Conservation (phyloP, 2,797 vertebrate genomes). For the Phoxinus dragarum region DNA sequence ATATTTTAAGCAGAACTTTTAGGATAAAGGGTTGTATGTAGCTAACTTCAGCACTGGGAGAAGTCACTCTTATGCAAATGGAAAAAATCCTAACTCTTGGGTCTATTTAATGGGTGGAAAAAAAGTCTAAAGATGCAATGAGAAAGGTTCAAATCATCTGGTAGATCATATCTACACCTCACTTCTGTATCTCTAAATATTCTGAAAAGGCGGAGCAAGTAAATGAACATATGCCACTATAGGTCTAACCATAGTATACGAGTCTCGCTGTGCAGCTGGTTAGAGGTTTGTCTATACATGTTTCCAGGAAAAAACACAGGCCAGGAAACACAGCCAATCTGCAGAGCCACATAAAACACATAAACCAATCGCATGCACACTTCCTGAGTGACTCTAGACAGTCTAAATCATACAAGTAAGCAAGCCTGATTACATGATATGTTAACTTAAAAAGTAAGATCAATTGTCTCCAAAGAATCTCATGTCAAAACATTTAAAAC, state of each 20-base stretch:
- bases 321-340: slow-evolving; percentile 46
- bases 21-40: not conserved
- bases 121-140: not conserved
- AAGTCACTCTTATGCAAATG: not conserved
- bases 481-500: not conserved
- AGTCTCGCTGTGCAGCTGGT: slow-evolving; percentile 26
- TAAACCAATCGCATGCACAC: slow-evolving; percentile 27
- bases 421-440: not conserved
- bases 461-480: not conserved
- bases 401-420: slow-evolving; percentile 9
- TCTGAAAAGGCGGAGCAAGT: not conserved
- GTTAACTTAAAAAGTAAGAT: slow-evolving; percentile 6
- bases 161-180: not conserved
- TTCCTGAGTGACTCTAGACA: slow-evolving; percentile 37
- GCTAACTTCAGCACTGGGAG: slow-evolving; percentile 7
- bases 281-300: slow-evolving; percentile 31
- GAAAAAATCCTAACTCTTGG: not conserved
- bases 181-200: slow-evolving; percentile 5
- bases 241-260: slow-evolving; percentile 21
- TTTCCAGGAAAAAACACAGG: slow-evolving; percentile 52
- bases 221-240: not conserved
- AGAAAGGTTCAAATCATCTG: slow-evolving; percentile 6
- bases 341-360: slow-evolving; percentile 3
- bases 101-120: not conserved
- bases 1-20: slow-evolving; percentile 13